Evolutionary conservation across 1,140 invertebrate species (phyloP).

Genomic region (Melitaea cinxia): DNA sequence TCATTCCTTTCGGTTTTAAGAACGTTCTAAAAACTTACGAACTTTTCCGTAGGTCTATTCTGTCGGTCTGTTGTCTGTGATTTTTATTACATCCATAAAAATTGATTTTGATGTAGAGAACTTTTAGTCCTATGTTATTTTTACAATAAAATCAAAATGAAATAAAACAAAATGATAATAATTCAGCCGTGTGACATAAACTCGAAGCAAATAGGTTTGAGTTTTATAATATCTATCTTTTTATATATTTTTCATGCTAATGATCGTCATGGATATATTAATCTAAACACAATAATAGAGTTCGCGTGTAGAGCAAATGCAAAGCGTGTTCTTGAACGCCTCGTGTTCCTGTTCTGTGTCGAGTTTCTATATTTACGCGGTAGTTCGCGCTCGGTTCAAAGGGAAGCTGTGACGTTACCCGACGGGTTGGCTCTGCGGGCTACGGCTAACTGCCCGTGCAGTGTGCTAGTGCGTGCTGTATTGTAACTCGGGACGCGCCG

Average conservation of each 20-base stretch:
- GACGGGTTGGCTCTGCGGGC: slow-evolving; percentile 31
- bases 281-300: slow-evolving; percentile 42
- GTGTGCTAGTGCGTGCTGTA: slow-evolving; percentile 40
- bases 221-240: background rate
- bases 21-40: too few relatives aligned
- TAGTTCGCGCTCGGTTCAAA: slow-evolving; percentile 65
- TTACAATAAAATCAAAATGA: too few relatives aligned
- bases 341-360: slow-evolving; percentile 70
- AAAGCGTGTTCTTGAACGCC: slow-evolving; percentile 55
- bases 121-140: too few relatives aligned
- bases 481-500: slow-evolving; percentile 51
- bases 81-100: too few relatives aligned
- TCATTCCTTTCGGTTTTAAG: too few relatives aligned
- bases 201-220: too few relatives aligned
- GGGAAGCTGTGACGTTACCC: slow-evolving; percentile 64
- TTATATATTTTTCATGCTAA: background rate
- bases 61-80: too few relatives aligned
- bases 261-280: background rate
- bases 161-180: too few relatives aligned
- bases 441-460: slow-evolving; percentile 38
- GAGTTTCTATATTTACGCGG: slow-evolving; percentile 77
- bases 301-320: slow-evolving; percentile 39
- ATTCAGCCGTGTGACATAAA: too few relatives aligned
- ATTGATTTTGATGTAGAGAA: too few relatives aligned
- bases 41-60: too few relatives aligned